These are phyloP conservation scores for Ceratina calcarata DNA, from an alignment of 1,140 invertebrate species.

Conservation along the genomic window DNA sequence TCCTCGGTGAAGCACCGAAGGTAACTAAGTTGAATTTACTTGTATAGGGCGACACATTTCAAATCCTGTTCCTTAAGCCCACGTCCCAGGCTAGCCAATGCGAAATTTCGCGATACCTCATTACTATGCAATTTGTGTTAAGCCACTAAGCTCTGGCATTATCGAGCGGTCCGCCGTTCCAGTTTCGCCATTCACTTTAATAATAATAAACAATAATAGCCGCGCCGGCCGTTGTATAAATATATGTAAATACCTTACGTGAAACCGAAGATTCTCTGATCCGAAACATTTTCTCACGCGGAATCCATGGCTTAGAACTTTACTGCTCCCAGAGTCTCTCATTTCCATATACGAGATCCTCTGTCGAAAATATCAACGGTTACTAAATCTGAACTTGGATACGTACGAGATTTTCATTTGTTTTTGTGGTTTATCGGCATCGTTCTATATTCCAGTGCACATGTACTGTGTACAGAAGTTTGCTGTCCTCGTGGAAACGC, in stretches of 20 bases:
- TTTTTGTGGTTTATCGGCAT: too few relatives aligned
- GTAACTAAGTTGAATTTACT: constrained; percentile 17
- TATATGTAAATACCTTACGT: not conserved
- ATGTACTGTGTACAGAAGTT: too few relatives aligned
- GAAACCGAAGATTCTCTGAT: not conserved
- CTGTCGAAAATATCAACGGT: too few relatives aligned
- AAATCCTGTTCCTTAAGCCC: constrained; percentile 17
- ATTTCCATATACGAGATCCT: too few relatives aligned
- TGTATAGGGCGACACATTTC: not conserved
- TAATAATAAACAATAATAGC: constrained; percentile 32
- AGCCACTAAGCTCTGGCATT: constrained; percentile 25
- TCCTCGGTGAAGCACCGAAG: too few relatives aligned
- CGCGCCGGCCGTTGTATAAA: not conserved
- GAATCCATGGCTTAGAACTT: too few relatives aligned
- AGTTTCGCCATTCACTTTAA: not conserved
- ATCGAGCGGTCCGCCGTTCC: not conserved
- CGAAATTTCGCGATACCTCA: not conserved
- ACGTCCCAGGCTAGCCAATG: too few relatives aligned
- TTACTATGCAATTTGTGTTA: constrained; percentile 43
- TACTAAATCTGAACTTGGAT: too few relatives aligned
- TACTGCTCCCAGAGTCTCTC: too few relatives aligned
- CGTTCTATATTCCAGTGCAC: too few relatives aligned
- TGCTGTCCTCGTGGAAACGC: not conserved
- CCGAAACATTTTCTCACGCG: not conserved
- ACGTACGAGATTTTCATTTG: too few relatives aligned